Evolutionary conservation across 2,113 vertebrate species (phyloP), one percentile per base, ranked within the genome.

Genomic region (Anthoscopus minutus): DNA sequence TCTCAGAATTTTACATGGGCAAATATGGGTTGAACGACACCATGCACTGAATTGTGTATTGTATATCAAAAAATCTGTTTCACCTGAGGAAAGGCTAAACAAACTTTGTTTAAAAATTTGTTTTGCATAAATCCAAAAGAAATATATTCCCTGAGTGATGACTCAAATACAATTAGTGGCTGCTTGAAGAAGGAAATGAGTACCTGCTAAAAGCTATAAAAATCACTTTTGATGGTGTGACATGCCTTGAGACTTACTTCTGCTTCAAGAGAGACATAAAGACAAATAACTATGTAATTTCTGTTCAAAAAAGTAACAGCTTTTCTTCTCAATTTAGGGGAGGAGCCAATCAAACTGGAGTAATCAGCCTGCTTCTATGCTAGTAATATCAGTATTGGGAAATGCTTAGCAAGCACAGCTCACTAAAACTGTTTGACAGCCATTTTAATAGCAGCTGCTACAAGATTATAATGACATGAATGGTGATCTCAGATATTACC

Each of bases 391-490:
- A 78, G 35, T 38, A 58, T n/a, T 61, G 78, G 45, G 83, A 93
- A 88, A 79, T 44, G 58, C 92, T 91, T 82, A 91, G 62, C 54
- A 88, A 93, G 79, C 74, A 95, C 31, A 86, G 38, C 57, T 96
- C 67, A 78, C 33, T 58, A 45, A 79, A 91, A 73, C 61, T n/a
- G 6, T 61, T 80, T 91, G 47, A 90, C 67, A 90, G 37, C 9
- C 23, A 25, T 83, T 92, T 86, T 83, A 66, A 92, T 84, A 40
- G 76, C 85, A 94, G 71, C 67, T 89, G 56, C 33, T 48, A 51
- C 60, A 71, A 64, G 38, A 73, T 70, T 45, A n/a, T 27, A 83
- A 72, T 53, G 40, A 6, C 50, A 38, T 31, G 53, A 78, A 82
- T 74, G 54, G 27, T 11, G 35, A 72, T 58, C n/a, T 92, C 50